Evolutionary conservation across 2,113 vertebrate species (phyloP).

Genomic region (Cephalopterus ornatus): DNA sequence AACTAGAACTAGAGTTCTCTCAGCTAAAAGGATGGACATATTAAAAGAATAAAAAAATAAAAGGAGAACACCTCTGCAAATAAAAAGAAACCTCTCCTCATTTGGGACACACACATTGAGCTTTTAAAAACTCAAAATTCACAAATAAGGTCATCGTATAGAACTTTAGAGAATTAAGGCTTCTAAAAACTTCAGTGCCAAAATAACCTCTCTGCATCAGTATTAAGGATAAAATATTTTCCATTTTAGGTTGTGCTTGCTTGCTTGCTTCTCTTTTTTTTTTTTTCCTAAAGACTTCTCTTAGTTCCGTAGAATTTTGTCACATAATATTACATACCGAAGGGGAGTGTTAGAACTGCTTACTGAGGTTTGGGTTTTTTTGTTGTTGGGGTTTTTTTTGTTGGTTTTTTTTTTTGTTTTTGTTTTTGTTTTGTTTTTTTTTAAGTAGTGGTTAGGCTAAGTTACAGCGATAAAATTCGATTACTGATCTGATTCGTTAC

Average conservation of each 20-base stretch:
- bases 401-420: neutral
- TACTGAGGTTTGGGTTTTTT: constrained; percentile 64
- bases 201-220: constrained; percentile 72
- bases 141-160: constrained; percentile 48
- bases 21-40: constrained; percentile 7
- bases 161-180: constrained; percentile 74
- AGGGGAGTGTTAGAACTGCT: constrained; percentile 73
- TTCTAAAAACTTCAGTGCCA: constrained; percentile 74
- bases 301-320: constrained; percentile 69
- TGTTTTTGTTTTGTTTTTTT: neutral
- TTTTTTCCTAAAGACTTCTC: constrained; percentile 23
- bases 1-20: constrained; percentile 46
- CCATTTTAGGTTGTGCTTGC: constrained; percentile 75
- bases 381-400: no score
- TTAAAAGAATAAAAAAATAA: constrained; percentile 38
- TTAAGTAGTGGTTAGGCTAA: constrained; percentile 80
- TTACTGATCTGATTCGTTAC: constrained; percentile 61
- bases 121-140: constrained; percentile 61
- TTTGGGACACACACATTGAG: constrained; percentile 48
- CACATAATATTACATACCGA: constrained; percentile 68
- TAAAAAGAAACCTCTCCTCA: constrained; percentile 56
- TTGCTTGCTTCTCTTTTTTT: constrained; percentile 23
- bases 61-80: constrained; percentile 32
- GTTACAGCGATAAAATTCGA: constrained; percentile 71
- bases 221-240: constrained; percentile 68